Evolutionary conservation across 2,113 vertebrate species (phyloP).

Genomic region (Chroicocephalus ridibundus): DNA sequence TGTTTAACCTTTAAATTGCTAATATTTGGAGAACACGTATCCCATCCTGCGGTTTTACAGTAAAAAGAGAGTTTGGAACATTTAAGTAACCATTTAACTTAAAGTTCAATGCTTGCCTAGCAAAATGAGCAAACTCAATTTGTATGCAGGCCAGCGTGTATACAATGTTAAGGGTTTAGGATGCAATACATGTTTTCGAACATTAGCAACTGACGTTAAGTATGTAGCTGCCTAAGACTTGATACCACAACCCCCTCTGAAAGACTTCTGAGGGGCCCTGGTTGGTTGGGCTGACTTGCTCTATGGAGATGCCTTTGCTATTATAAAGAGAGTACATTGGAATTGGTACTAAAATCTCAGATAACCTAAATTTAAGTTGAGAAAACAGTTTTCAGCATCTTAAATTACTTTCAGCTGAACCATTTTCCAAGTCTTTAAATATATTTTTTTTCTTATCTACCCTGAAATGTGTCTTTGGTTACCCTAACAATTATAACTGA

Average conservation of each 20-base stretch:
- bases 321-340: neutral
- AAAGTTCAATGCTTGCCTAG: neutral
- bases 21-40: neutral
- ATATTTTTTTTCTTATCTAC: neutral
- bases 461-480: neutral
- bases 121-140: neutral
- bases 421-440: neutral
- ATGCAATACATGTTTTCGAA: neutral
- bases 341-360: neutral
- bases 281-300: neutral
- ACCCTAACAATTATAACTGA: neutral
- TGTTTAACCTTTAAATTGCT: neutral
- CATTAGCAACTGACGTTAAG: neutral
- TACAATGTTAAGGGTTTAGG: neutral
- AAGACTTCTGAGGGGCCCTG: neutral
- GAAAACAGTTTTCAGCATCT: neutral
- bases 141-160: neutral
- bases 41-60: neutral
- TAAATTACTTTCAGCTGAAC: neutral
- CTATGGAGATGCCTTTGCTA: neutral
- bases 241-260: neutral
- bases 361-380: neutral
- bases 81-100: neutral
- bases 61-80: neutral
- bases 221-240: neutral